phyloP scores from a whole-genome alignment of 2,797 vertebrate genomes.

The Platalea minor region DNA sequence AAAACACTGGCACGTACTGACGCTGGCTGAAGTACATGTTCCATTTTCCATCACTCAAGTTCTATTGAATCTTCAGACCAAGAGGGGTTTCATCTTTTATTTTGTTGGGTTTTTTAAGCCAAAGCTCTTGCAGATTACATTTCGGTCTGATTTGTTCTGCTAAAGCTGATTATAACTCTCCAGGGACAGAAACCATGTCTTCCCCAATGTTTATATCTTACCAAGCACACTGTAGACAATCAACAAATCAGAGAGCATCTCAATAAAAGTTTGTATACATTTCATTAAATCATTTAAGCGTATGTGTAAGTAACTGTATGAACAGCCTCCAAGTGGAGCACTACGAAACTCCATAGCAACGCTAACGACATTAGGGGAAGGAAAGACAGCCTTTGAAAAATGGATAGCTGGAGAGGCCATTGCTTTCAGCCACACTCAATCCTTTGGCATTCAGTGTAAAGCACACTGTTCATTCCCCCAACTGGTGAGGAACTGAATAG shows the following conservation, averaged over 20 bases:
- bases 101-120: neutral
- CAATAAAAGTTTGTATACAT: neutral
- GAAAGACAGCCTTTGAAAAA: neutral
- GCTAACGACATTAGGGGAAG: neutral
- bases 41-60: neutral
- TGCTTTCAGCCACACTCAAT: neutral
- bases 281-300: conserved; percentile 8
- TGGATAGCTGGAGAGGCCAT: neutral
- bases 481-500: neutral
- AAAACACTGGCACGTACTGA: accelerated
- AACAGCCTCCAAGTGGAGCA: neutral
- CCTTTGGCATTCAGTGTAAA: neutral
- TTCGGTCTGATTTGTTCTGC: neutral
- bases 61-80: neutral
- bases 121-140: neutral
- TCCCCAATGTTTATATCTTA: neutral
- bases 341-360: conserved; percentile 3
- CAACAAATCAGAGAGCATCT: neutral
- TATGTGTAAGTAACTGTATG: neutral
- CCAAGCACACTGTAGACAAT: neutral
- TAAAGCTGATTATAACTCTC: neutral
- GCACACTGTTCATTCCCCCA: neutral
- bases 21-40: neutral
- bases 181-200: neutral
- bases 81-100: neutral